Evolutionary conservation across 2,888 invertebrate genomes (phyloP).

Genomic region (Epistrophe eligans): DNA sequence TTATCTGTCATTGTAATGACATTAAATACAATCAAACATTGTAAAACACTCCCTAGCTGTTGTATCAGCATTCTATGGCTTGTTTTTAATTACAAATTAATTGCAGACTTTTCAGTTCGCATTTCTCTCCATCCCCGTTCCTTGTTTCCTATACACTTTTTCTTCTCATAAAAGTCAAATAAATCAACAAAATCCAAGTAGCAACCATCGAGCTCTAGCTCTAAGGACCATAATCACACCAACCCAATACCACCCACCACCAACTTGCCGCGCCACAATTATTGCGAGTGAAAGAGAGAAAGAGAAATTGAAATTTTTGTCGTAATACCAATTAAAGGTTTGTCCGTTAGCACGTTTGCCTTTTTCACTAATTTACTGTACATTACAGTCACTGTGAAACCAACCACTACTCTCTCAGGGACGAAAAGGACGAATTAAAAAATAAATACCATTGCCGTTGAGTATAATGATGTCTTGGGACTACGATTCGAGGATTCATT

Average conservation of each 20-base stretch:
- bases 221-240: conserved; percentile 53
- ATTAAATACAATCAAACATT: conserved; percentile 40
- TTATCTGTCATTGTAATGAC: conserved; percentile 30
- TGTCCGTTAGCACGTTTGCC: conserved; percentile 45
- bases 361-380: conserved; percentile 32
- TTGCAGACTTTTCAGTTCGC: background rate
- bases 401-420: conserved; percentile 2
- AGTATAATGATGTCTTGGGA: conserved; percentile 54
- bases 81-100: conserved; percentile 47
- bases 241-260: background rate
- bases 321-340: conserved; percentile 66
- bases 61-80: conserved; percentile 28
- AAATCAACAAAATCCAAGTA: conserved; percentile 39
- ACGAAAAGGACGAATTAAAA: conserved; percentile 25
- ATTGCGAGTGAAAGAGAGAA: background rate
- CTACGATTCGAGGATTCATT: conserved; percentile 35
- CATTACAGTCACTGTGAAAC: conserved; percentile 8
- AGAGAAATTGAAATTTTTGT: conserved; percentile 14
- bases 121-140: too few relatives aligned
- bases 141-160: background rate
- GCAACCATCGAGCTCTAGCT: conserved; percentile 32
- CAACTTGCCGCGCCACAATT: too few relatives aligned
- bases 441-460: conserved; percentile 2
- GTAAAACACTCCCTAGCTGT: conserved; percentile 27
- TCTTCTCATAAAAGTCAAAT: conserved; percentile 35